Percentiles rank a stretch among this genome's conserved stretches.
Conservation (phyloP, 2,797 vertebrate species). For the Channa striata region DNA sequence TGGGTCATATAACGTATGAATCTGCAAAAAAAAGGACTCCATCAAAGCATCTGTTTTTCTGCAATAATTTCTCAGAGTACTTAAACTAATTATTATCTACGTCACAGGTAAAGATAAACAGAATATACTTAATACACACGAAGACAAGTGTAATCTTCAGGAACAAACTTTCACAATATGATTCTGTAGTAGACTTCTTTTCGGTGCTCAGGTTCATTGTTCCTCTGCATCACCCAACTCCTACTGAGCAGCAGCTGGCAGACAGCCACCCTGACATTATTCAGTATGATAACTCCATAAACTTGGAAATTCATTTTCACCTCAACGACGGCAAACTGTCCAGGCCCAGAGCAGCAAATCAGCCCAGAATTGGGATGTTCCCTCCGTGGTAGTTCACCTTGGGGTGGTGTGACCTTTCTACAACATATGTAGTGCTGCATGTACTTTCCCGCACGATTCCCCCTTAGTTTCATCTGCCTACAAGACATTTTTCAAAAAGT, state of each 20-base stretch:
- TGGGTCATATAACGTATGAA: constrained; percentile 3
- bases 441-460: no score
- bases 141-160: no score
- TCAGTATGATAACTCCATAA: not conserved
- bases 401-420: no score
- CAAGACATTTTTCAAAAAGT: no score
- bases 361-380: not conserved
- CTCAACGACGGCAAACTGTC: not conserved
- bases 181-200: not conserved
- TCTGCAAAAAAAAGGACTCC: not conserved
- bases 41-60: not conserved
- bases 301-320: not conserved
- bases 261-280: not conserved
- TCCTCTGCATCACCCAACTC: not conserved
- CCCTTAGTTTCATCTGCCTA: no score
- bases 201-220: no score
- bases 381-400: no score
- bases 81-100: not conserved
- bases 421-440: no score
- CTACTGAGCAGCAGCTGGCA: not conserved
- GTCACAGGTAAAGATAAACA: no score
- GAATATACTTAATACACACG: no score
- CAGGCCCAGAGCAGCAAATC: not conserved
- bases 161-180: no score
- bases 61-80: not conserved